These are phyloP conservation scores for Aplysina aerophoba DNA, from an alignment of 37 sponge, comb jelly and placozoan genomes.

Conservation along the genomic window DNA sequence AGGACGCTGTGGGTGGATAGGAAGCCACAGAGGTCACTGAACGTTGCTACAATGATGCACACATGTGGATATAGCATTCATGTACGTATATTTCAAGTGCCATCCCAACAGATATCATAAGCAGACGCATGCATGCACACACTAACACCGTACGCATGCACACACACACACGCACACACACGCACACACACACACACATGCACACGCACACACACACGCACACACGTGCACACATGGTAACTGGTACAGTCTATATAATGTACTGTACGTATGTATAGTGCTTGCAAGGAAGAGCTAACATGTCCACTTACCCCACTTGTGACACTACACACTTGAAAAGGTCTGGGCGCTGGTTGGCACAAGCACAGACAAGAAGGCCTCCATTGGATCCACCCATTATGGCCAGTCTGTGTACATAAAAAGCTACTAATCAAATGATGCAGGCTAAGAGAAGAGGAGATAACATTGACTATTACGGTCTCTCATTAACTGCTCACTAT, in stretches of 20 bases:
- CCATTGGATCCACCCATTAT: slow-evolving; percentile 97
- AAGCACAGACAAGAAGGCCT: slow-evolving; percentile 94
- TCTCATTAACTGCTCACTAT: neutral
- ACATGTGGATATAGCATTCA: too few species aligned
- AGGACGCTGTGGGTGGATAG: slow-evolving; percentile 65
- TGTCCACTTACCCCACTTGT: slow-evolving; percentile 87
- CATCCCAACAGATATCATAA: too few species aligned
- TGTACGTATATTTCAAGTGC: too few species aligned
- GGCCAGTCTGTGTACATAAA: slow-evolving; percentile 57
- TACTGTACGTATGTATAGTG: too few species aligned
- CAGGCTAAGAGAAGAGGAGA: neutral
- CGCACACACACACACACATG: neutral
- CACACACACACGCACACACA: neutral
- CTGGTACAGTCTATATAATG: neutral
- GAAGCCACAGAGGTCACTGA: neutral
- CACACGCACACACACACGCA: slow-evolving; percentile 1
- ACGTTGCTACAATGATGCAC: neutral
- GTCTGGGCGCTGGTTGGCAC: slow-evolving; percentile 96
- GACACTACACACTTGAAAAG: slow-evolving; percentile 91
- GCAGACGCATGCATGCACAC: too few species aligned
- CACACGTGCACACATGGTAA: neutral
- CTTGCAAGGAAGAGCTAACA: too few species aligned
- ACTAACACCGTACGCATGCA: too few species aligned
- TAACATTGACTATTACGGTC: neutral
- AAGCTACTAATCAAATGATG: too few species aligned